A percentile compares a stretch with the other conserved stretches of the same genome.
Conservation (phyloP, 2,888 invertebrate genomes). For the Epistrophe eligans region DNA sequence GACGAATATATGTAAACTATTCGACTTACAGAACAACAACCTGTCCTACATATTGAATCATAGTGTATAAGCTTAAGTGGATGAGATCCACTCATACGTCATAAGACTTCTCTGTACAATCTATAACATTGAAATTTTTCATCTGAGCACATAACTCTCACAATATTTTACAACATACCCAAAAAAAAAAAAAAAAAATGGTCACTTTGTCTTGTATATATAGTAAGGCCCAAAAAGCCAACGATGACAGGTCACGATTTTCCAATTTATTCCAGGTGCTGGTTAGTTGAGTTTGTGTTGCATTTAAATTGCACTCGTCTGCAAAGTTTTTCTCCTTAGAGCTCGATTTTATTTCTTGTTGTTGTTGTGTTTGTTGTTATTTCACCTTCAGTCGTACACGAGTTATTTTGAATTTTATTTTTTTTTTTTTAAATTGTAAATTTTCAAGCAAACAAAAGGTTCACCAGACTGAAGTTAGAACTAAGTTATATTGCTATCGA, state of each 20-base stretch:
- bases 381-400: constrained; percentile 43
- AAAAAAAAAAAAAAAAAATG: constrained; percentile 39
- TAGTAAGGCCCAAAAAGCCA: constrained; percentile 21
- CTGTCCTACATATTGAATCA: not conserved
- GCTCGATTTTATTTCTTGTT: not conserved
- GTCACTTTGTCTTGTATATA: constrained; percentile 37
- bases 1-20: not conserved
- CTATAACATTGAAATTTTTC: constrained; percentile 4
- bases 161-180: not conserved
- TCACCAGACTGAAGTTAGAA: constrained; percentile 23
- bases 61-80: not conserved
- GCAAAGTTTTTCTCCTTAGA: constrained; percentile 60
- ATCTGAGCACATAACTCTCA: constrained; percentile 4
- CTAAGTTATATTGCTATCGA: constrained; percentile 18
- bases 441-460: constrained; percentile 62
- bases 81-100: not conserved
- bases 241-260: constrained; percentile 73
- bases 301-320: constrained; percentile 70
- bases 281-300: constrained; percentile 41
- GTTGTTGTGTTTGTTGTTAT: constrained; percentile 38
- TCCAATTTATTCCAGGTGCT: constrained; percentile 72
- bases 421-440: constrained; percentile 14
- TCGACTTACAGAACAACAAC: not conserved
- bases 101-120: constrained; percentile 24
- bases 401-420: not conserved